A percentile compares a stretch with the other conserved stretches of the same genome.
Conservation (phyloP, 2,888 invertebrate genomes). For the Drosophila kuntzei region DNA sequence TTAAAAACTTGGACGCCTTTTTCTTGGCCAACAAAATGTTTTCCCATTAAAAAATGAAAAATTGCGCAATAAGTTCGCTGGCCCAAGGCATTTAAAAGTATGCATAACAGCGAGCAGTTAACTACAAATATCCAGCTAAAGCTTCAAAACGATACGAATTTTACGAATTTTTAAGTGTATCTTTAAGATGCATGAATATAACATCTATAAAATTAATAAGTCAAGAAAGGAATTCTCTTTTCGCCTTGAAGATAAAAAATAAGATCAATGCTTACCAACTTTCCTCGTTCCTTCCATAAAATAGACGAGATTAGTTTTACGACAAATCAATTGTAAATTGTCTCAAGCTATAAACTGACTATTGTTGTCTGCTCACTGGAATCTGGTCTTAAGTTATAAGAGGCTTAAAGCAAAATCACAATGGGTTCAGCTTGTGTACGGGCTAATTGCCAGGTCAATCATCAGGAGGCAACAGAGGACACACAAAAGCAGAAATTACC, state of each 20-base stretch:
- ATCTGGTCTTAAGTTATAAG: conserved; percentile 23
- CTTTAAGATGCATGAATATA: conserved; percentile 8
- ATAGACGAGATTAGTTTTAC: not conserved
- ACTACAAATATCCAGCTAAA: conserved; percentile 24
- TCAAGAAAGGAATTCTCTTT: not conserved
- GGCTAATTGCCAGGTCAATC: conserved; percentile 75
- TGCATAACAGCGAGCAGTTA: conserved; percentile 32
- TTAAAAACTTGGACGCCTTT: conserved; percentile 71
- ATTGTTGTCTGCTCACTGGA: conserved; percentile 9
- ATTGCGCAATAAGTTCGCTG: conserved; percentile 72
- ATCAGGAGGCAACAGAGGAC: conserved; percentile 34
- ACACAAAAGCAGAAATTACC: conserved; percentile 64
- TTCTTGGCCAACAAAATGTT: conserved; percentile 67
- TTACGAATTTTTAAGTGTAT: conserved; percentile 11
- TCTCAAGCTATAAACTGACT: conserved; percentile 16
- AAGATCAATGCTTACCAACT: not conserved
- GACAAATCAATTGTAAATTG: conserved; percentile 28
- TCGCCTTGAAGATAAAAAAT: not conserved
- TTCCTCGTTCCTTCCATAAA: not conserved
- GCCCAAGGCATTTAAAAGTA: conserved; percentile 55
- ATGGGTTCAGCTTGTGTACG: conserved; percentile 39
- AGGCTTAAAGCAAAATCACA: conserved; percentile 11
- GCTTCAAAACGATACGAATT: conserved; percentile 14
- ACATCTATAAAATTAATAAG: not conserved
- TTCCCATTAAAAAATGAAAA: conserved; percentile 80